Evolutionary conservation across 23 tunicate genomes (phyloP).

Genomic region (Phallusia fumigata): DNA sequence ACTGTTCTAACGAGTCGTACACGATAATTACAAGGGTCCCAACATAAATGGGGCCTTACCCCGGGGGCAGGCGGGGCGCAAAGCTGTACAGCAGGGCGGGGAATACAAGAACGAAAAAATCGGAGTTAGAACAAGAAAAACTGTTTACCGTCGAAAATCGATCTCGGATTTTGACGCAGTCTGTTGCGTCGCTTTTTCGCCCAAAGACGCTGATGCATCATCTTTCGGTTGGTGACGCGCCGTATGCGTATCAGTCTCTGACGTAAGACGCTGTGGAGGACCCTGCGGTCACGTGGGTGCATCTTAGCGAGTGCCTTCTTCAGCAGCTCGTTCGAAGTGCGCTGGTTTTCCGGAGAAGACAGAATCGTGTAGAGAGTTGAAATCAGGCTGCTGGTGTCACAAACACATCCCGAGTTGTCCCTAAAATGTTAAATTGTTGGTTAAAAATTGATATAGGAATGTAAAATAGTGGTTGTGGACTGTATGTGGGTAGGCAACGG

Average conservation of each 20-base stretch:
- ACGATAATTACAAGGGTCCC: no score
- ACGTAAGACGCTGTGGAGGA: background rate
- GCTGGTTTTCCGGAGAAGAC: background rate
- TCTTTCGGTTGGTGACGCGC: background rate
- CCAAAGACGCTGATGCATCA: conserved; percentile 6
- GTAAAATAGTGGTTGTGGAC: no score
- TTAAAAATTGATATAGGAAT: no score
- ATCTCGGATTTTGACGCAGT: conserved; percentile 6
- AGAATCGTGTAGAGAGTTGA: background rate
- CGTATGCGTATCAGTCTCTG: background rate
- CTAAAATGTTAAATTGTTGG: background rate
- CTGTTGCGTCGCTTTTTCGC: background rate
- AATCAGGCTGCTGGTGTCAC: background rate
- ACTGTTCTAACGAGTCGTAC: no score
- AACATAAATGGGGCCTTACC: no score
- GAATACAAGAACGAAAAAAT: background rate
- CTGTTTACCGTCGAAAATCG: conserved; percentile 6
- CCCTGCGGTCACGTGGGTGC: background rate
- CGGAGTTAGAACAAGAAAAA: background rate
- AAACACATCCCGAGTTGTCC: background rate
- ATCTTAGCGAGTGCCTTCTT: background rate
- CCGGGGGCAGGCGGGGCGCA: no score
- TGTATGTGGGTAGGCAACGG: no score
- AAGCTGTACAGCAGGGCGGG: no score
- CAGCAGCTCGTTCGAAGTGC: background rate